phyloP scores from a whole-genome alignment of 2,888 invertebrate genomes.

The Nipponacmea schrenckii region DNA sequence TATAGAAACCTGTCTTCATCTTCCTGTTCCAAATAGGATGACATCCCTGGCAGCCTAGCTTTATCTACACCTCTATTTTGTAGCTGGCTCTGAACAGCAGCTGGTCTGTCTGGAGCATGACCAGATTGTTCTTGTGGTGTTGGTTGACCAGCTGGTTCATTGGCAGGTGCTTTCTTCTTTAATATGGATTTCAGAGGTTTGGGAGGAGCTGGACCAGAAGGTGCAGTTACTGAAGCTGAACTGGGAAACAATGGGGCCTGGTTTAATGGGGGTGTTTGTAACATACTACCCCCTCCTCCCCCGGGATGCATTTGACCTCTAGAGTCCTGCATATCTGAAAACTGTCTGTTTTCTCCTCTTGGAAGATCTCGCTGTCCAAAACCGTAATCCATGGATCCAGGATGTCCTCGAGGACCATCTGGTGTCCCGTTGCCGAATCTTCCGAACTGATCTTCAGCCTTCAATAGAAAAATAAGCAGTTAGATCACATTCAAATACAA shows the following conservation, averaged over 20 bases:
- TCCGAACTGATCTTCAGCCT: no score
- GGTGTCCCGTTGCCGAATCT: no score
- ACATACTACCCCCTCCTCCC: no score
- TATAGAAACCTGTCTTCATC: conserved; percentile 65
- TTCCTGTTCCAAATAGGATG: conserved; percentile 52
- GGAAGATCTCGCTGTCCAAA: no score
- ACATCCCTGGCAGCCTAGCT: conserved; percentile 39
- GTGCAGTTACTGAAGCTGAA: conserved; percentile 6
- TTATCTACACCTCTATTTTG: not conserved
- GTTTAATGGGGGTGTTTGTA: no score
- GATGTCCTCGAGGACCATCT: no score
- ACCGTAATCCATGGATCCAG: no score
- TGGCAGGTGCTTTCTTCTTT: conserved; percentile 38
- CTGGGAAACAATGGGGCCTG: not conserved
- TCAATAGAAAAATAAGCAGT: no score
- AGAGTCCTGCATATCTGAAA: no score
- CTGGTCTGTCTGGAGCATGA: not conserved
- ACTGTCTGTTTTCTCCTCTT: no score
- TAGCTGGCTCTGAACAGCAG: conserved; percentile 19
- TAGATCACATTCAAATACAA: no score
- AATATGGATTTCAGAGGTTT: conserved; percentile 49
- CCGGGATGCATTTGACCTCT: no score
- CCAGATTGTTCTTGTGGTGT: conserved; percentile 5
- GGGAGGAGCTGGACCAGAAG: conserved; percentile 15
- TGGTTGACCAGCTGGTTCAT: conserved; percentile 9